phyloP scores from a whole-genome alignment of 2,797 vertebrate genomes.

The Scomberomorus guttatus region DNA sequence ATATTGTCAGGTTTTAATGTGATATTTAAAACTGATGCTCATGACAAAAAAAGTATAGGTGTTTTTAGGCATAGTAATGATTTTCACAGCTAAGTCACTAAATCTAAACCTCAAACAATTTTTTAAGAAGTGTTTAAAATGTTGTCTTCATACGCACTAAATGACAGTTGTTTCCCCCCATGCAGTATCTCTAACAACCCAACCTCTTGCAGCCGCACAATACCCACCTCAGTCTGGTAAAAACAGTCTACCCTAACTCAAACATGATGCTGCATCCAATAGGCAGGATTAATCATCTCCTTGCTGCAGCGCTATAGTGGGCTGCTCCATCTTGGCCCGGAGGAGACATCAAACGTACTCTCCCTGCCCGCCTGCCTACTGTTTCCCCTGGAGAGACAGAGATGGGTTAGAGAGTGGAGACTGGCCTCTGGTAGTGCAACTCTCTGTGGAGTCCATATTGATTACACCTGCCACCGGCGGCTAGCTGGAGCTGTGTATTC shows the following conservation, averaged over 20 bases:
- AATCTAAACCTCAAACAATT: neutral
- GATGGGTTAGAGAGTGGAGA: constrained; percentile 79
- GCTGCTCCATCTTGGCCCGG: constrained; percentile 70
- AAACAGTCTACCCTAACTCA: constrained; percentile 44
- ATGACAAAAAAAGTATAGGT: neutral
- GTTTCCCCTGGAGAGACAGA: constrained; percentile 79
- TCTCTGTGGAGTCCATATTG: constrained; percentile 84
- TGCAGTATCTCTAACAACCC: constrained; percentile 3
- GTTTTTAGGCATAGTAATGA: neutral
- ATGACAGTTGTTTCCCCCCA: neutral
- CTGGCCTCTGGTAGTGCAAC: constrained; percentile 82
- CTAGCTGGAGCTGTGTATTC: constrained; percentile 78
- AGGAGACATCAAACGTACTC: constrained; percentile 80
- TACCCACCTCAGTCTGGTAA: constrained; percentile 38
- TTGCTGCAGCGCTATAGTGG: constrained; percentile 52
- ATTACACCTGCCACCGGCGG: constrained; percentile 83
- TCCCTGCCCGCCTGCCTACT: constrained; percentile 73
- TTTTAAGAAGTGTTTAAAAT: neutral
- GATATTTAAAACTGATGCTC: neutral
- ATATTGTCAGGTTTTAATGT: neutral
- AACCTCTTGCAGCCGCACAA: constrained; percentile 24
- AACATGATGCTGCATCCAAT: constrained; percentile 72
- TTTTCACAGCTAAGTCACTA: neutral
- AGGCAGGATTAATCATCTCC: constrained; percentile 77
- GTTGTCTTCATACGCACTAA: neutral